Base-by-base conservation (phyloP, 1,140 invertebrate species). In the Elysia chlorotica region DNA sequence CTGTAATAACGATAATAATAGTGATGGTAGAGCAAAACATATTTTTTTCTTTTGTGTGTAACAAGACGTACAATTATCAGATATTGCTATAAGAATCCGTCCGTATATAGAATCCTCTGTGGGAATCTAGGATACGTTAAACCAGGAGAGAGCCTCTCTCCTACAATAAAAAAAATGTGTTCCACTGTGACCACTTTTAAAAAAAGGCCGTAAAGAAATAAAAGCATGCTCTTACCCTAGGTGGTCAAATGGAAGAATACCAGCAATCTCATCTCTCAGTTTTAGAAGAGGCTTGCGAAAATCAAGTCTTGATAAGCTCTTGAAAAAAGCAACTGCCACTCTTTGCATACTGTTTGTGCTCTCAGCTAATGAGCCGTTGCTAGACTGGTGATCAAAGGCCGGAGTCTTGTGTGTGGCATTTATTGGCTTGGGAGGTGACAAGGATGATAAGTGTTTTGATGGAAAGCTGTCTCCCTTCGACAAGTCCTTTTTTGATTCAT, bases 321-420 rank as follows among this genome's bases (percentile, higher is more conserved):
- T 23, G 53, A 71, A 71, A 19, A 71, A 63, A 19, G 33, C 23
- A n/a, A 31, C 37, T 31, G 69, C 69, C 19, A 71, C 69, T 31
- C 31, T 30, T 53, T 71, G 56, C 14, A 71, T 37, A n/a, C n/a
- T 31, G 35, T 33, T 71, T 25, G 28, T 41, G 59, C 10, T 41
- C 1, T 17, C 30, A 33, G 56, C 36, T 61, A 21, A 6, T 19
- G 37, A 38, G 61, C 17, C 30, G 25, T 14, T 10, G 41, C 41
- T 48, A n/a, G n/a, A n/a, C 41, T 14, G 41, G n/a, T n/a, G 41
- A 48, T n/a, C n/a, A n/a, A n/a, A n/a, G n/a, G n/a, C n/a, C n/a
- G n/a, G n/a, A n/a, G n/a, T n/a, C n/a, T n/a, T n/a, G n/a, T n/a
- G n/a, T 48, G 41, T 14, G 10, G 41, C n/a, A 48, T 10, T n/a